A percentile compares a stretch with the other conserved stretches of the same genome.
phyloP scores from a whole-genome alignment of 2,113 vertebrate species.

The Gambusia holbrooki region DNA sequence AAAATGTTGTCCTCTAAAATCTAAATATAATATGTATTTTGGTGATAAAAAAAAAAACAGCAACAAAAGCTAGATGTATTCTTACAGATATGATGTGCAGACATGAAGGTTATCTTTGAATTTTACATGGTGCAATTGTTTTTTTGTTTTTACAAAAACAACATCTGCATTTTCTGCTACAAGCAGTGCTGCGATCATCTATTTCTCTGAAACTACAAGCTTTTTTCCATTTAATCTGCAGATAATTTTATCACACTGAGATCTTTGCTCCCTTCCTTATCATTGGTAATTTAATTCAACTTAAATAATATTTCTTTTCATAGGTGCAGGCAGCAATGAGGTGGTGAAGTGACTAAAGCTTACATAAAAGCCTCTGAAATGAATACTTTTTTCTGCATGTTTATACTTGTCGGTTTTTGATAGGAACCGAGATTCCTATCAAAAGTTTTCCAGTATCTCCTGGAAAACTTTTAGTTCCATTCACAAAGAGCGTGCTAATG shows the following conservation, averaged over 20 bases:
- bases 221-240: not conserved
- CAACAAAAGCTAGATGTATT: no score
- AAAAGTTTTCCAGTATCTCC: slow-evolving; percentile 1
- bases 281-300: not conserved
- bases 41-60: no score
- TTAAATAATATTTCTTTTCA: not conserved
- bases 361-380: slow-evolving; percentile 27
- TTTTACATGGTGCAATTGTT: no score
- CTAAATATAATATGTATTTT: no score
- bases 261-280: not conserved
- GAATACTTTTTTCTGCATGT: slow-evolving; percentile 8
- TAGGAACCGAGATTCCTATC: not conserved
- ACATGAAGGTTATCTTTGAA: no score
- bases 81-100: no score
- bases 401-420: slow-evolving; percentile 12
- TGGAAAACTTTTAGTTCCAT: slow-evolving; percentile 25
- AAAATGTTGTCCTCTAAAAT: no score
- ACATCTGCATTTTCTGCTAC: no score
- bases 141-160: no score
- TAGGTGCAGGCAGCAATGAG: no score
- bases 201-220: not conserved
- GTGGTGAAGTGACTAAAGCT: not conserved
- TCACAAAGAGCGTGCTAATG: slow-evolving; percentile 28
- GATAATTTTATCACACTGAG: not conserved
- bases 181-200: not conserved